Base-by-base conservation (phyloP, 2,888 invertebrate species). In the Corythucha ciliata region DNA sequence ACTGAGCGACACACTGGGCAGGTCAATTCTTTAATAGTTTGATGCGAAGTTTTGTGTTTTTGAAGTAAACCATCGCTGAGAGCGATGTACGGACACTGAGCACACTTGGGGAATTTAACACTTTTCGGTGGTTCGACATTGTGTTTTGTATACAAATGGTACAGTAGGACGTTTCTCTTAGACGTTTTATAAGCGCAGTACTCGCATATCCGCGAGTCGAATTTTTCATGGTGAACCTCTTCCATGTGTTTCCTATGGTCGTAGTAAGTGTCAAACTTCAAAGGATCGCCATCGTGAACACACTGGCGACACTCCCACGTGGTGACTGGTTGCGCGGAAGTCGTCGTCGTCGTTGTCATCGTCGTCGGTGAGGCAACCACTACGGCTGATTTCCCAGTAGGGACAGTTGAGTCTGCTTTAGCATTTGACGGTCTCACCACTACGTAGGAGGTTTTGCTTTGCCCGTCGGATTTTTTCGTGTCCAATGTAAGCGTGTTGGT, bases 121-220 rank as follows among this genome's bases (percentile, higher is more conserved):
- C 76, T 74, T 41, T 78, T 70, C 2, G 85, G 81, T 6, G 84
- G 81, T 40, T 73, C 70, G 27, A 88, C 74, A 53, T 81, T 80
- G 70, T 90, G 90, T 63, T 85, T 85, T 1, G 80, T 78, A 61
- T 81, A 83, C 65, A 85, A 70, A 66, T 90, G 90, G 66, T 86
- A 83, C 62, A 83, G 70, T 54, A 88, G 71, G 57, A 82, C 76
- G 60, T 83, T 82, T 58, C 83, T 75, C 62, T 81, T 84, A 2
- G 72, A 70, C 20, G 85, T 81, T 62, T 79, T 80, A 64, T 83
- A 79, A 0, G 89, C 90, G 69, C 90, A 90, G 61, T 85, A 81
- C 65, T 89, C 88, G 68, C 90, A 90, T 27, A 87, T 78, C 33
- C 79, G 76, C 2, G 78, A 70, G 64, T 87, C 81, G 54, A 86